Conservation (phyloP, 64 coral and sea anemone species). For the Astreopora myriophthalma region DNA sequence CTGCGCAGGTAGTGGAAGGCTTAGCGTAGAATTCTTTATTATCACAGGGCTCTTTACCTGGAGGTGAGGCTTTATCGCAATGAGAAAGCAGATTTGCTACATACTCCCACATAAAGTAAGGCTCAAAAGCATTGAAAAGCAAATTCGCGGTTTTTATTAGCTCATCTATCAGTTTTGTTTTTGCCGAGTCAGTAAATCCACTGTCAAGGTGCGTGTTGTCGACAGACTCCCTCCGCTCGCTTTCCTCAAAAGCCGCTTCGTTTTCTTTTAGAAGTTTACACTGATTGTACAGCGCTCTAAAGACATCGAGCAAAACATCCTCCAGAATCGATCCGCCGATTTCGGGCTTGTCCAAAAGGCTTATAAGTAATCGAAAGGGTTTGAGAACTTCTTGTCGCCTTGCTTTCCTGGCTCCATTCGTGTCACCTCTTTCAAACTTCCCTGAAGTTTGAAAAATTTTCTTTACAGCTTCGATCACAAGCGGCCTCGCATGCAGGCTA, state of each 20-base stretch:
- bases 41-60: background rate
- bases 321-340: slow-evolving; percentile 86
- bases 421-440: background rate
- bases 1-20: slow-evolving; percentile 51
- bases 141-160: slow-evolving; percentile 95
- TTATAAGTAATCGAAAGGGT: slow-evolving; percentile 90
- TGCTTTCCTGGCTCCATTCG: slow-evolving; percentile 39
- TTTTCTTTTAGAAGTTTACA: slow-evolving; percentile 58
- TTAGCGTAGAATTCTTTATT: background rate
- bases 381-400: slow-evolving; percentile 64
- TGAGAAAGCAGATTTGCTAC: slow-evolving; percentile 77
- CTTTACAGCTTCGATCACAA: slow-evolving; percentile 74
- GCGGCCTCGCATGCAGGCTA: slow-evolving; percentile 40
- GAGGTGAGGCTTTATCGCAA: background rate
- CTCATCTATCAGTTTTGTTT: slow-evolving; percentile 86
- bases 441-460: slow-evolving; percentile 22
- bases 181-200: slow-evolving; percentile 20
- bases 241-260: slow-evolving; percentile 19
- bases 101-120: slow-evolving; percentile 99
- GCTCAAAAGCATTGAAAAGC: slow-evolving; percentile 96
- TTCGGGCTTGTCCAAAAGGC: slow-evolving; percentile 92
- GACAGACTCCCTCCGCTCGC: background rate
- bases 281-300: slow-evolving; percentile 59
- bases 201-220: background rate
- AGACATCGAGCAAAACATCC: slow-evolving; percentile 88